Evolutionary conservation across 2,113 vertebrate genomes (phyloP).

Genomic region (Anser cygnoides): DNA sequence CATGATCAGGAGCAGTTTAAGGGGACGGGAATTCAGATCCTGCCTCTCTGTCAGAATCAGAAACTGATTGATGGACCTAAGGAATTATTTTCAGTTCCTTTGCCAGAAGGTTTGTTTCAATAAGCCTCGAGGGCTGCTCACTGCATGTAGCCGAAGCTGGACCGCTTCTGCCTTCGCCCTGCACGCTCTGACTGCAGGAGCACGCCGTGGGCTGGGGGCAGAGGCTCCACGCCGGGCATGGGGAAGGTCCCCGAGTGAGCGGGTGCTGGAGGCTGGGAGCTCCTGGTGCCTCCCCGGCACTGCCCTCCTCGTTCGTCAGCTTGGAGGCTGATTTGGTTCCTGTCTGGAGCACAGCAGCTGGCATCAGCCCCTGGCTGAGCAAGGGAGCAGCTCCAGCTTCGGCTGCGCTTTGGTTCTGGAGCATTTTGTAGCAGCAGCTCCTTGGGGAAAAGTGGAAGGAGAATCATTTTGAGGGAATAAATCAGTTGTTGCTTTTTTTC

Average conservation of each 20-base stretch:
- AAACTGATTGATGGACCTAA: not conserved
- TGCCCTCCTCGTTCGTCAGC: rapidly evolving
- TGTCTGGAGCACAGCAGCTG: not conserved
- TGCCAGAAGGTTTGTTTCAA: not conserved
- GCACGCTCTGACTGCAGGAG: rapidly evolving
- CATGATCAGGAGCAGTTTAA: not conserved
- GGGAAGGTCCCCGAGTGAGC: rapidly evolving
- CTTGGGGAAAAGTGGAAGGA: not conserved
- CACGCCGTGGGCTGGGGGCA: not conserved
- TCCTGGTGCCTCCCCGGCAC: rapidly evolving
- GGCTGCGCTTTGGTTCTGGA: not conserved
- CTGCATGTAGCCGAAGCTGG: not conserved
- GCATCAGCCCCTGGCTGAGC: rapidly evolving
- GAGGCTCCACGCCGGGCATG: not conserved
- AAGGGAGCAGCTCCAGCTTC: not conserved
- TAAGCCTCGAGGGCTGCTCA: rapidly evolving
- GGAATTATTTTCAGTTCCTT: not conserved
- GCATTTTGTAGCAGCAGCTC: not conserved
- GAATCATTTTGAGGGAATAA: not conserved
- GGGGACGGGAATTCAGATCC: not conserved
- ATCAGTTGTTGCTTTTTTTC: not conserved
- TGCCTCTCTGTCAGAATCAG: not conserved
- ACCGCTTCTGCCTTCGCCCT: rapidly evolving
- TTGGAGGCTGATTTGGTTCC: rapidly evolving
- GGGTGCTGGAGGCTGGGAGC: not conserved